Evolutionary conservation across 1,140 invertebrate species (phyloP).

Genomic region (Ceratina australensis): DNA sequence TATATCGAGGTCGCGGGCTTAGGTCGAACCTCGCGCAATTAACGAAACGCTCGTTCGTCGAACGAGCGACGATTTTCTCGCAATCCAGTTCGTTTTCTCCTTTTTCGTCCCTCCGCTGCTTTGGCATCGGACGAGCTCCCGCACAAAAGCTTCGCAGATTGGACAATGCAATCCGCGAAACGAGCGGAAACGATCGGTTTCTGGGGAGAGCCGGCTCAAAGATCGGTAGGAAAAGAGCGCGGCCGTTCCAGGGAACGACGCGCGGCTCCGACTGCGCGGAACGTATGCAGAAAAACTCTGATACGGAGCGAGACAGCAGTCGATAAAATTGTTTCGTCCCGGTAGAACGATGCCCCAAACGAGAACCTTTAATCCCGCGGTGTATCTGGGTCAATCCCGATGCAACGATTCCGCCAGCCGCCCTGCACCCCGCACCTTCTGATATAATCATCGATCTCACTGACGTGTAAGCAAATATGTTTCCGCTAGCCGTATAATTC

Average conservation of each 20-base stretch:
- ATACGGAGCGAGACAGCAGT: constrained; percentile 5
- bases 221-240: constrained; percentile 12
- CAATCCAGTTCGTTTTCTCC: background rate
- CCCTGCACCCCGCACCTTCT: background rate
- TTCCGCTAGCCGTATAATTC: constrained; percentile 32
- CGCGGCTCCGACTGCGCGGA: constrained; percentile 22
- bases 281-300: constrained; percentile 20
- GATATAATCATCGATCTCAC: constrained; percentile 45
- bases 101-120: background rate
- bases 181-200: constrained; percentile 18
- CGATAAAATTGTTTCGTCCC: constrained; percentile 59
- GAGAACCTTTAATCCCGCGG: constrained; percentile 40
- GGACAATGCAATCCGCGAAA: constrained; percentile 7
- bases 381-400: constrained; percentile 41
- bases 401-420: constrained; percentile 34
- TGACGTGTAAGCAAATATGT: constrained; percentile 36
- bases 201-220: constrained; percentile 6
- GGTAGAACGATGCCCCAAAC: constrained; percentile 25
- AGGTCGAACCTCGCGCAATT: background rate
- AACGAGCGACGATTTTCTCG: background rate
- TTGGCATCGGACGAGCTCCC: background rate
- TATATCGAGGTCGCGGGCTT: background rate
- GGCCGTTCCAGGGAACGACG: constrained; percentile 7
- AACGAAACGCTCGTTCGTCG: constrained; percentile 1
- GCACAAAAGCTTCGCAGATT: constrained; percentile 15